Percentiles rank a stretch among this genome's conserved stretches.
These are phyloP conservation scores for Dasypolia templi DNA, from an alignment of 2,888 invertebrate genomes.

Conservation along the genomic window DNA sequence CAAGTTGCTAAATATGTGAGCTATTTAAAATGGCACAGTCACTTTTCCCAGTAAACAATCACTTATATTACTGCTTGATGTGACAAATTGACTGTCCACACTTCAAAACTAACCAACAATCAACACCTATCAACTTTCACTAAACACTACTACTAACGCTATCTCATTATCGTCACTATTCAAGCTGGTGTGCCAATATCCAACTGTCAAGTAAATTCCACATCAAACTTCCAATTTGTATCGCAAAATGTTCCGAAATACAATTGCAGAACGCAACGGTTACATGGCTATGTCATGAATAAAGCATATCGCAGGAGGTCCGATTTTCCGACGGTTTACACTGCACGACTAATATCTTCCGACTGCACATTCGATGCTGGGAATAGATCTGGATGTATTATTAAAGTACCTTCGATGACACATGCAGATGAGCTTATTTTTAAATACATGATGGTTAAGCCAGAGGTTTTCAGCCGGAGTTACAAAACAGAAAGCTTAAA, in stretches of 20 bases:
- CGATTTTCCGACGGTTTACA: constrained; percentile 84
- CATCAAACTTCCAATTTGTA: constrained; percentile 77
- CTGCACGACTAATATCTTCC: constrained; percentile 75
- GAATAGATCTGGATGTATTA: constrained; percentile 31
- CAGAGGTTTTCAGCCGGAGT: neutral
- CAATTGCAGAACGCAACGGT: constrained; percentile 77
- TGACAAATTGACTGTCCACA: neutral
- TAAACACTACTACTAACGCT: neutral
- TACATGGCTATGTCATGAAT: constrained; percentile 81
- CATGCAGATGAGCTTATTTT: neutral
- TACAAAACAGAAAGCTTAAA: no score
- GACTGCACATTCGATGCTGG: constrained; percentile 56
- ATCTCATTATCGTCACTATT: constrained; percentile 47
- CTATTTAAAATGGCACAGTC: no score
- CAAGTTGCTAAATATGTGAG: neutral
- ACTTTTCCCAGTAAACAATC: neutral
- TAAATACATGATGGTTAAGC: neutral
- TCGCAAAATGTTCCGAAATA: constrained; percentile 76
- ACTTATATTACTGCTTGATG: neutral
- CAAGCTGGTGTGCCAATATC: constrained; percentile 70
- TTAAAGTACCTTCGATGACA: constrained; percentile 17
- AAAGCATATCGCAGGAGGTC: constrained; percentile 81
- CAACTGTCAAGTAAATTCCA: constrained; percentile 77
- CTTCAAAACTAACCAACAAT: neutral
- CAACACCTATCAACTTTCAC: neutral